Percentiles rank a stretch among this genome's conserved stretches.
Conservation (phyloP, 2,888 invertebrate species). For the Meteorus cinctellus region DNA sequence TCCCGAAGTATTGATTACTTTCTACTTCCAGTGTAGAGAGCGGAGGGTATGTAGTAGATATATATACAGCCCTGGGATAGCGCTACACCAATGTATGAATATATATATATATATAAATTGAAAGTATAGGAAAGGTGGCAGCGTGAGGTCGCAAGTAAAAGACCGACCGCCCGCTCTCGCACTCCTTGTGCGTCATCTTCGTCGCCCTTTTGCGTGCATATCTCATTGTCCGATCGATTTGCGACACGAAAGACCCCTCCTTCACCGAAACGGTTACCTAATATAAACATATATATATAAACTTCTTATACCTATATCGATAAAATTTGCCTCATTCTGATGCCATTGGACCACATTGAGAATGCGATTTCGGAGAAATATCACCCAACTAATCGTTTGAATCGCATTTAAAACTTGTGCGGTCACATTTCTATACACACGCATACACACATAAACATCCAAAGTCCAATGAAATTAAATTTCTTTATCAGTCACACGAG, state of each 20-base stretch:
- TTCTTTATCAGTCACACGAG: conserved; percentile 7
- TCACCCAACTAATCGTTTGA: neutral
- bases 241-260: conserved; percentile 26
- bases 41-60: neutral
- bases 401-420: conserved; percentile 8
- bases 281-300: neutral
- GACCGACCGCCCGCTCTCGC: conserved; percentile 42
- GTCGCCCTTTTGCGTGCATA: conserved; percentile 30
- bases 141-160: conserved; percentile 52
- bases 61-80: conserved; percentile 4
- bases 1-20: conserved; percentile 71
- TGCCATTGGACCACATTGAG: neutral
- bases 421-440: neutral
- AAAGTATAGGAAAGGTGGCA: conserved; percentile 35
- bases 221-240: conserved; percentile 35
- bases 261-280: neutral
- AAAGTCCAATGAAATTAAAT: conserved; percentile 1
- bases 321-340: conserved; percentile 9
- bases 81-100: neutral
- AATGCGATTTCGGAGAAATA: conserved; percentile 8
- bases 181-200: conserved; percentile 38
- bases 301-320: neutral
- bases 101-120: neutral
- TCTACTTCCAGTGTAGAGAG: conserved; percentile 54
- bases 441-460: neutral